A percentile compares a stretch with the other conserved stretches of the same genome.
Conservation (phyloP, 2,888 invertebrate species). For the Gastrophysa polygoni region DNA sequence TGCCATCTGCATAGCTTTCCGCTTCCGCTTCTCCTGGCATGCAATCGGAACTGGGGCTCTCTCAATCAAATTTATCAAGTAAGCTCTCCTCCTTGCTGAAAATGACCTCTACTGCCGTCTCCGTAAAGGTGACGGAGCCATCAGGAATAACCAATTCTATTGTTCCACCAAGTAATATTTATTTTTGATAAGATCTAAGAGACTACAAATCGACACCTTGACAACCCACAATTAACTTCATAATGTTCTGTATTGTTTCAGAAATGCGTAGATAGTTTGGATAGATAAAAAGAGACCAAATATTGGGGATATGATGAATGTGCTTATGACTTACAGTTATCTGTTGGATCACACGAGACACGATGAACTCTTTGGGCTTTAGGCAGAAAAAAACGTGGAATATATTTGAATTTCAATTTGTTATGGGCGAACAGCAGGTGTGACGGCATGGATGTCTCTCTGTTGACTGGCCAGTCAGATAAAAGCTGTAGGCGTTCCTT, state of each 20-base stretch:
- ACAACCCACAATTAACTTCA: slow-evolving; percentile 59
- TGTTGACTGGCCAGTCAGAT: neutral
- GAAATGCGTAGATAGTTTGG: slow-evolving; percentile 47
- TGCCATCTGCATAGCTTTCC: slow-evolving; percentile 60
- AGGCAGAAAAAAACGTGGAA: slow-evolving; percentile 13
- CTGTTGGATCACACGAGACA: slow-evolving; percentile 14
- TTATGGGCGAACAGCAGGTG: slow-evolving; percentile 12
- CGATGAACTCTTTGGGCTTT: slow-evolving; percentile 16
- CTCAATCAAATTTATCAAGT: slow-evolving; percentile 59
- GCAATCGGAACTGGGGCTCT: slow-evolving; percentile 59
- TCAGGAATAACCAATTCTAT: slow-evolving; percentile 51
- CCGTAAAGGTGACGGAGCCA: slow-evolving; percentile 40
- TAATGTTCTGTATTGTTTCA: slow-evolving; percentile 58
- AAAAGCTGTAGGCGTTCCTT: neutral
- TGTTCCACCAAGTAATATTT: slow-evolving; percentile 58
- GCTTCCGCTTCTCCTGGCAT: slow-evolving; percentile 57
- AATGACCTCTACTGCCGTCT: slow-evolving; percentile 47
- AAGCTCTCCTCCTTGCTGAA: slow-evolving; percentile 41
- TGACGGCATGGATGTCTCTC: slow-evolving; percentile 8
- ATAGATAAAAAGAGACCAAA: slow-evolving; percentile 49
- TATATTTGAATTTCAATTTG: slow-evolving; percentile 18
- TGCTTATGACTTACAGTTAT: slow-evolving; percentile 26
- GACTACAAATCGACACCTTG: slow-evolving; percentile 61
- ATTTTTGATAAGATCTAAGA: slow-evolving; percentile 59
- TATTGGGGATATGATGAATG: slow-evolving; percentile 46